Base-by-base conservation (phyloP, 2,888 invertebrate genomes). In the Epinotia demarniana region DNA sequence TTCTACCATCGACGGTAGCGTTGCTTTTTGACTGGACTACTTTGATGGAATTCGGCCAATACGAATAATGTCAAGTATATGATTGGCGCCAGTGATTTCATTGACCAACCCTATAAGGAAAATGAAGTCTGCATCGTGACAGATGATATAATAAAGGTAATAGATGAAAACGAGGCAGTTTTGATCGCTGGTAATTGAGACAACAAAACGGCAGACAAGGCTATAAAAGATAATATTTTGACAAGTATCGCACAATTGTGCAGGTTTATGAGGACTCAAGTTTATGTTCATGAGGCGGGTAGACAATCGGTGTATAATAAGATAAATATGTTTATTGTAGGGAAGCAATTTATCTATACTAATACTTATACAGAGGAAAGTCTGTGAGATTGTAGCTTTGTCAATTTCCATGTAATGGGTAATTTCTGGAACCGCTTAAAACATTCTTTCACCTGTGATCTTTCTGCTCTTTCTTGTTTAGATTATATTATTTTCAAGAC, bases 81-180 rank as follows among this genome's bases (percentile, higher is more conserved):
- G 64, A 70, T 33, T 19, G 71, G 67, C 67, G 76, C 60, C 69
- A 60, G 62, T 74, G 77, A 77, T 73, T 71, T 73, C 77, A 74
- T 33, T n/a, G 6, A 61, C n/a, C 18, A 13, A 67, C 57, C 39
- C 33, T 63, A 62, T 49, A 67, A 67, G 75, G 75, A 75, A 72
- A 75, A 75, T 60, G 53, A 60, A 67, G 46, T 61, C 8, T 13
- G 27, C 18, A 61, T 71, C 33, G 13, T 53, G 60, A 11, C 18
- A 61, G 60, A 62, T 70, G 58, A 68, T n/a, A 46, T 46, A 33
- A 61, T 61, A 60, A 46, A 46, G 11, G 23, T 60, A 69, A 69
- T 46, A 69, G 27, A 69, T 60, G 69, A 69, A 60, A 60, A 69
- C n/a, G 69, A 60, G 16, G 23, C 43, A 16, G 18, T 19, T 43